A percentile compares a stretch with the other conserved stretches of the same genome.
phyloP scores from a whole-genome alignment of 2,888 invertebrate genomes.

The Philonicus albiceps region DNA sequence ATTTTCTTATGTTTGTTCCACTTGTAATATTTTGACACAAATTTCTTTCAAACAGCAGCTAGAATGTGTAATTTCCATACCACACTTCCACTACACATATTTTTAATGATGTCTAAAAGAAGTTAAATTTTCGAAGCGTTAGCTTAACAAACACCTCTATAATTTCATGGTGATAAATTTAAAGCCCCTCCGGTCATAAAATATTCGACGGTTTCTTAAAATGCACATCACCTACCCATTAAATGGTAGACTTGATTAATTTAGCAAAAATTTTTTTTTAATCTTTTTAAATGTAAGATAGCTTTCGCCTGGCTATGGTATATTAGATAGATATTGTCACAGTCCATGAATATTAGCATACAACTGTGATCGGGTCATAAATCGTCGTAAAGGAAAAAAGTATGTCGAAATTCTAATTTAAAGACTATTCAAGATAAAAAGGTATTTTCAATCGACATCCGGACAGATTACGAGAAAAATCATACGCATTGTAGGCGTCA shows the following conservation, averaged over 20 bases:
- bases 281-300: neutral
- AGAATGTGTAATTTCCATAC: neutral
- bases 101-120: neutral
- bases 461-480: neutral
- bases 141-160: neutral
- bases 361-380: slow-evolving; percentile 26
- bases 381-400: slow-evolving; percentile 23
- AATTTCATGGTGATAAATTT: neutral
- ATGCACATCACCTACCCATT: slow-evolving; percentile 17
- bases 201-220: neutral
- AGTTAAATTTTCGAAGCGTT: neutral
- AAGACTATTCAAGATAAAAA: slow-evolving; percentile 11
- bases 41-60: neutral
- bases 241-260: slow-evolving; percentile 7
- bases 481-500: slow-evolving; percentile 16
- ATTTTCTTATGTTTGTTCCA: neutral
- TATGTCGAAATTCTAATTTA: slow-evolving; percentile 30
- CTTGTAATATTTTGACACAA: neutral
- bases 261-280: slow-evolving; percentile 5
- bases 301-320: slow-evolving; percentile 2
- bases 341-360: slow-evolving; percentile 19
- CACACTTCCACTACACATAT: neutral
- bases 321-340: neutral
- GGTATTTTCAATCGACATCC: neutral
- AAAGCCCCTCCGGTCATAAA: neutral